phyloP scores from a whole-genome alignment of 2,797 vertebrate genomes.

The Characodon lateralis region DNA sequence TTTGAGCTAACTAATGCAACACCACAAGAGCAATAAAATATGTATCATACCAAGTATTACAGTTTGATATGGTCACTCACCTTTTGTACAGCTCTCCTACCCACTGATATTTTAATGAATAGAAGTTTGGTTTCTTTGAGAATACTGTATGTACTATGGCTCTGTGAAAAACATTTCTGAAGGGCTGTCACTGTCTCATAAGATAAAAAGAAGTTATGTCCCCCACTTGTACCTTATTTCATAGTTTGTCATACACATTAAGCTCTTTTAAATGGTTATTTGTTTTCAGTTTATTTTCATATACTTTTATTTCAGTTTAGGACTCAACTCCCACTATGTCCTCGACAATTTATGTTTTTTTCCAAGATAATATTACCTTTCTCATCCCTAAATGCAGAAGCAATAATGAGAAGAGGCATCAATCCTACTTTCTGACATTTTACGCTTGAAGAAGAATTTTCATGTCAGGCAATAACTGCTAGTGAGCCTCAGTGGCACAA shows the following conservation, averaged over 20 bases:
- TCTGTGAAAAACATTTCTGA: neutral
- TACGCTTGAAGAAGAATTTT: slow-evolving; percentile 75
- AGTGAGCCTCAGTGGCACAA: slow-evolving; percentile 64
- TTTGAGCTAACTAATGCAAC: slow-evolving; percentile 30
- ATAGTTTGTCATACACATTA: slow-evolving; percentile 6
- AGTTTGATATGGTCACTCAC: slow-evolving; percentile 11
- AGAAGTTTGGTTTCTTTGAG: neutral
- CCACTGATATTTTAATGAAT: neutral
- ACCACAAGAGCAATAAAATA: slow-evolving; percentile 43
- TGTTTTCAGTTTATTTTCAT: slow-evolving; percentile 29
- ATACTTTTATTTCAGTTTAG: slow-evolving; percentile 37
- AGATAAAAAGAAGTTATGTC: slow-evolving; percentile 10
- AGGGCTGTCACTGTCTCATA: slow-evolving; percentile 4
- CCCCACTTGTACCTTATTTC: slow-evolving; percentile 10
- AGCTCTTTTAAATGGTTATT: slow-evolving; percentile 22
- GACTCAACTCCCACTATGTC: slow-evolving; percentile 48
- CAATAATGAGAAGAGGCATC: slow-evolving; percentile 79
- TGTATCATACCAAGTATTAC: slow-evolving; percentile 40
- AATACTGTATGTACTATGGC: neutral
- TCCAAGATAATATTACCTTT: slow-evolving; percentile 70
- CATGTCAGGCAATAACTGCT: slow-evolving; percentile 78
- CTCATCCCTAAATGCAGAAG: slow-evolving; percentile 76
- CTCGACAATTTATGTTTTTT: slow-evolving; percentile 51
- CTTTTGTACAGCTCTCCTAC: slow-evolving; percentile 27
- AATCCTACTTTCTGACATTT: slow-evolving; percentile 83